Evolutionary conservation across 2,888 invertebrate species (phyloP), one percentile per base, ranked within the genome.

Genomic region (Eilema caniola): DNA sequence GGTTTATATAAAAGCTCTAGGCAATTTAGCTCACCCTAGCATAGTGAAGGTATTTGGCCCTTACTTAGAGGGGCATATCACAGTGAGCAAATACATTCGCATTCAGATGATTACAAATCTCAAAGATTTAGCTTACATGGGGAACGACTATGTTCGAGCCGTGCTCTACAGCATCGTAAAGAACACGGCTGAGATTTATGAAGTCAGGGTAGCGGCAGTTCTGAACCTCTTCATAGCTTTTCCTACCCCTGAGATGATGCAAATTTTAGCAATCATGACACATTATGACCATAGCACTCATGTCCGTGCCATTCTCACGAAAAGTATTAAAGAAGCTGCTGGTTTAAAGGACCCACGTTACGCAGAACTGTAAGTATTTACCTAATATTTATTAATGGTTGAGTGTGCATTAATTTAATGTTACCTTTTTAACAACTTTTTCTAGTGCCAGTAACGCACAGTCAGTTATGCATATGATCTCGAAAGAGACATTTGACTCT

Each of bases 211-310:
- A 47, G 96, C 96, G 59, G 97, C 97, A 57, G 96, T 97, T 0
- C 95, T 95, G 71, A 92, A 95, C 67, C 89, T 97, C 70, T 96
- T 97, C 92, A 93, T 93, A 81, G 93, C 96, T 12, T 92, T 93
- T 57, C 97, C 97, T 41, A 95, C 96, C 11, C 88, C 93, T 33
- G 91, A 93, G 16, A 96, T 97, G 96, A 95, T 97, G 83, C 96
- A 96, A 90, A 93, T 96, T 57, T 97, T 97, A 96, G 97, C 97
- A 41, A 92, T 96, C 80, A 96, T 96, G 90, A 97, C 97, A 2
- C 95, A 97, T 72, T 88, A 93, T 53, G 97, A 97, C 82, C 92
- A 92, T 14, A 96, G 96, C 85, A 92, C 95, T 61, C 96, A 97
- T 62, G 97, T 97, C 0, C 96, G 96, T 72, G 95, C 97, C 66